A percentile compares a stretch with the other conserved stretches of the same genome.
These are phyloP conservation scores for Synergus laeviventris DNA, from an alignment of 2,888 invertebrate species.

Conservation along the genomic window DNA sequence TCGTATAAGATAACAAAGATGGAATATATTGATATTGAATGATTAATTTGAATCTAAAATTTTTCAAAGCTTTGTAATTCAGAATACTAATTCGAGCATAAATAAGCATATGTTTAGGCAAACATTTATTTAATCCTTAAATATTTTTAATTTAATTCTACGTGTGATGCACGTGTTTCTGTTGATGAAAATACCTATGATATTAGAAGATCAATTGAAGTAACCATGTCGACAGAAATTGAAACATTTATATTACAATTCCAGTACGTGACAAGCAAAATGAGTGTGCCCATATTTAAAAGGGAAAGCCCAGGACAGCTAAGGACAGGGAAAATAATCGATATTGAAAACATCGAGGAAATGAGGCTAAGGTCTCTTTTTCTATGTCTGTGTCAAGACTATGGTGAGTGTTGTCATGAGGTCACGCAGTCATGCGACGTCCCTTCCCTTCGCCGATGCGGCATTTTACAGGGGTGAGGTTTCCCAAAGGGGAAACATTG, in stretches of 20 bases:
- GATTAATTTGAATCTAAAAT: not conserved
- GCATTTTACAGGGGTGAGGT: not conserved
- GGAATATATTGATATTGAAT: not conserved
- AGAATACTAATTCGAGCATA: not conserved
- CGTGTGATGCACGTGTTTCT: not conserved
- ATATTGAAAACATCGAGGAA: conserved; percentile 34
- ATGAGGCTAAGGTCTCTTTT: conserved; percentile 34
- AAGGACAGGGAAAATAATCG: conserved; percentile 29
- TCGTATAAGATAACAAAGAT: no score
- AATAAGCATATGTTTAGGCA: not conserved
- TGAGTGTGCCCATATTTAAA: not conserved
- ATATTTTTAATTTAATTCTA: not conserved
- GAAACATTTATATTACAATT: conserved; percentile 18
- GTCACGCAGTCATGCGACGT: not conserved
- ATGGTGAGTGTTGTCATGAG: conserved; percentile 10
- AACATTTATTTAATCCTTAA: not conserved
- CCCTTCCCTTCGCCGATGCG: not conserved
- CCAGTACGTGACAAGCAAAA: not conserved
- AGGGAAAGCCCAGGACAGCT: not conserved
- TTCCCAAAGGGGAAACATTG: not conserved
- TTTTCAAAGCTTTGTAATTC: not conserved
- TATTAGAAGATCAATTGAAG: not conserved
- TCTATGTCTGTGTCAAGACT: conserved; percentile 38
- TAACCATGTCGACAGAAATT: not conserved
- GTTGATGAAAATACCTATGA: not conserved